Percentiles rank a stretch among this genome's conserved stretches.
Conservation (phyloP, 2,797 vertebrate species). For the Phyllotis vaccarum region DNA sequence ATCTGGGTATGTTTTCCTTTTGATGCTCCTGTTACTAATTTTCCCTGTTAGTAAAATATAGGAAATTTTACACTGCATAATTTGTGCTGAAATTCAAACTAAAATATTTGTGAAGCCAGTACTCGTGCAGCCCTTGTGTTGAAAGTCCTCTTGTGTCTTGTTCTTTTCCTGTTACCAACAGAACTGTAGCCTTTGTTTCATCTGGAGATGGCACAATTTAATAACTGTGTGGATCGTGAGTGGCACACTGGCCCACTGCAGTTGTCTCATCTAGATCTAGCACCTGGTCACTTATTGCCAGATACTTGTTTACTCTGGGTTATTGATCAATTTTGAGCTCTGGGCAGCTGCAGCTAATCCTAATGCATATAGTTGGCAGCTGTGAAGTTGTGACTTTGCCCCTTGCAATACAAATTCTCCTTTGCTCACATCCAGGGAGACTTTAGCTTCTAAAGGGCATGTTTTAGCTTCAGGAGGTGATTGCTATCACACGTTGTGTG, state of each 20-base stretch:
- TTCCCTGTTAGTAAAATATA: not conserved
- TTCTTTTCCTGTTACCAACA: slow-evolving; percentile 12
- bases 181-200: slow-evolving; percentile 58
- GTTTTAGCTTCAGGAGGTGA: slow-evolving; percentile 40
- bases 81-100: slow-evolving; percentile 61
- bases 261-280: slow-evolving; percentile 59
- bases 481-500: slow-evolving; percentile 16
- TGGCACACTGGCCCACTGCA: slow-evolving; percentile 60
- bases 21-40: slow-evolving; percentile 37
- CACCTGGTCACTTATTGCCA: slow-evolving; percentile 72
- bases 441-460: slow-evolving; percentile 66
- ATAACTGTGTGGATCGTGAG: slow-evolving; percentile 50
- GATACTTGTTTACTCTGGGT: slow-evolving; percentile 74
- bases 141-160: not conserved
- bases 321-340: slow-evolving; percentile 79
- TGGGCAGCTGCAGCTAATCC: slow-evolving; percentile 75
- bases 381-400: slow-evolving; percentile 79
- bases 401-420: slow-evolving; percentile 72
- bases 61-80: slow-evolving; percentile 34
- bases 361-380: slow-evolving; percentile 80
- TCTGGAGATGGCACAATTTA: slow-evolving; percentile 60
- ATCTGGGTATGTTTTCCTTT: slow-evolving; percentile 47
- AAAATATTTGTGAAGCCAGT: slow-evolving; percentile 35
- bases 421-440: slow-evolving; percentile 65
- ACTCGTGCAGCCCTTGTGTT: slow-evolving; percentile 41